Conservation (phyloP, 2,888 invertebrate genomes). For the Candidula unifasciata region DNA sequence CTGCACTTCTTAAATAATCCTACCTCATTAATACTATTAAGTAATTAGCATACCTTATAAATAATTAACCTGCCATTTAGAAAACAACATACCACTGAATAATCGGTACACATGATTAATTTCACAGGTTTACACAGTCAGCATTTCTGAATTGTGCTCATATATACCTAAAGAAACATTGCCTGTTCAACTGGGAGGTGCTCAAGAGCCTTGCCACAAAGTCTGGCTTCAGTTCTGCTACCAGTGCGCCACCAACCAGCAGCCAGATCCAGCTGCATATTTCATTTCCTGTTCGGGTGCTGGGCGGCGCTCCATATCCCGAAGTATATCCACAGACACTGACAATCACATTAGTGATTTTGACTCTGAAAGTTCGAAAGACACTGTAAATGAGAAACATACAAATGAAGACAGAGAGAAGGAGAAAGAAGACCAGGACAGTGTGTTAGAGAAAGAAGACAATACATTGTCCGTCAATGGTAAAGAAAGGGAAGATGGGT, state of each 20-base stretch:
- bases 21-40: too few relatives aligned
- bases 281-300: constrained; percentile 58
- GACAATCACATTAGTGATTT: constrained; percentile 69
- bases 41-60: too few relatives aligned
- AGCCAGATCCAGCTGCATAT: constrained; percentile 63
- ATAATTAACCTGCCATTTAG: too few relatives aligned
- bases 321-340: constrained; percentile 66
- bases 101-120: background rate
- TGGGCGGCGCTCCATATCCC: constrained; percentile 55
- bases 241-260: constrained; percentile 60
- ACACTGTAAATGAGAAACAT: constrained; percentile 81
- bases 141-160: constrained; percentile 89
- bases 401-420: constrained; percentile 80
- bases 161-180: constrained; percentile 94
- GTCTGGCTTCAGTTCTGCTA: constrained; percentile 86
- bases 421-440: constrained; percentile 51
- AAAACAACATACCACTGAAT: too few relatives aligned
- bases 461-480: background rate
- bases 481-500: constrained; percentile 45
- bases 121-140: constrained; percentile 89
- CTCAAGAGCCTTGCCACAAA: constrained; percentile 90
- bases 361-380: constrained; percentile 72
- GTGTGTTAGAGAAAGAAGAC: constrained; percentile 30
- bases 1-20: too few relatives aligned
- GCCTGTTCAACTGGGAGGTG: constrained; percentile 92